These are phyloP conservation scores for Trichonephila clavata DNA, from an alignment of 1,140 invertebrate species.

Conservation along the genomic window DNA sequence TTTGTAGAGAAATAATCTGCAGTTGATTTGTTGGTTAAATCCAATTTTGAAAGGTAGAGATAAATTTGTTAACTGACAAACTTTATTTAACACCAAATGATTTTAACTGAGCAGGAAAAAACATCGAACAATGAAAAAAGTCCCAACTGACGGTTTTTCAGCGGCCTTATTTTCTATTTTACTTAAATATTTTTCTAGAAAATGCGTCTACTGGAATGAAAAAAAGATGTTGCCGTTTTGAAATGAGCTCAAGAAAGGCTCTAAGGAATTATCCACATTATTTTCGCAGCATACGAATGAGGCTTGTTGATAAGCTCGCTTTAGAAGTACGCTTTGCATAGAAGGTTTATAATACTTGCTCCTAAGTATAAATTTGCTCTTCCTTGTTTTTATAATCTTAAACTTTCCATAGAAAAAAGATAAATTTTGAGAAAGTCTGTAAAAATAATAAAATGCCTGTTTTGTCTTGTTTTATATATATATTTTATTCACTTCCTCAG, in stretches of 20 bases:
- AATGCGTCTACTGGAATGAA: background rate
- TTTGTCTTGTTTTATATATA: too few species aligned
- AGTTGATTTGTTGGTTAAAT: slow-evolving; percentile 14
- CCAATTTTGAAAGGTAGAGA: background rate
- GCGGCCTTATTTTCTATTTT: background rate
- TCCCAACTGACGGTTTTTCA: background rate
- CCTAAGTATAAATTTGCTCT: background rate
- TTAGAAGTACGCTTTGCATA: background rate
- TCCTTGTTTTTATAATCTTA: background rate
- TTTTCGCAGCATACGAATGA: slow-evolving; percentile 34
- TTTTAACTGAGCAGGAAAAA: background rate
- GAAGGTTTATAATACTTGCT: background rate
- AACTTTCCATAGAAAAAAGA: background rate
- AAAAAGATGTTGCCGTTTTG: background rate
- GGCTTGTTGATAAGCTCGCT: background rate
- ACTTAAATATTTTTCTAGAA: background rate
- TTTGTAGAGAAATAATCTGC: background rate
- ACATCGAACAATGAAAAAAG: background rate
- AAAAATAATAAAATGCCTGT: too few species aligned
- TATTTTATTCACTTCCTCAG: too few species aligned
- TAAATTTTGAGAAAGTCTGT: too few species aligned
- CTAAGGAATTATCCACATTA: slow-evolving; percentile 23
- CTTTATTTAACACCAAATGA: slow-evolving; percentile 44
- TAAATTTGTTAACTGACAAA: slow-evolving; percentile 43
- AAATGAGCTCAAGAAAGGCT: slow-evolving; percentile 4